phyloP scores from a whole-genome alignment of 1,140 invertebrate species.

The Himalopsyche phryganea region DNA sequence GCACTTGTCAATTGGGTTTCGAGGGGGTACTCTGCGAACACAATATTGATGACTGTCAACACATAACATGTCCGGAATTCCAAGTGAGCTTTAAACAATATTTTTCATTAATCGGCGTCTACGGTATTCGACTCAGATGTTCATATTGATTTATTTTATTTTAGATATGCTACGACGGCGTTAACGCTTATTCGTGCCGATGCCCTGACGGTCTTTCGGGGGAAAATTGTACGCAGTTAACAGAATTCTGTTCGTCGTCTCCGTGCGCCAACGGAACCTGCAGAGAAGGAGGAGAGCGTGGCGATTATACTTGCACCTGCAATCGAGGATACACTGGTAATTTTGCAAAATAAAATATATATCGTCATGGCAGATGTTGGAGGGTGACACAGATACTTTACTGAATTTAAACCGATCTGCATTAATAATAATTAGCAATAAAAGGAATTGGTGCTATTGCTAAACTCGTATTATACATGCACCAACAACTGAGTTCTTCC shows the following conservation, averaged over 20 bases:
- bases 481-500: too few species aligned
- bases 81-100: constrained; percentile 38
- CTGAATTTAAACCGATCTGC: too few species aligned
- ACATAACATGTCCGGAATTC: constrained; percentile 46
- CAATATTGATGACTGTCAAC: constrained; percentile 61
- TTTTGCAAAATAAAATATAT: too few species aligned
- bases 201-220: constrained; percentile 77
- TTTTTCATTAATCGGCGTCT: neutral
- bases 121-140: neutral
- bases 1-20: constrained; percentile 70
- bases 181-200: constrained; percentile 60
- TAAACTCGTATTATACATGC: too few species aligned
- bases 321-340: constrained; percentile 43
- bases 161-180: constrained; percentile 28
- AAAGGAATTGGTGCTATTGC: too few species aligned
- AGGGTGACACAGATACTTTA: too few species aligned
- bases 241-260: constrained; percentile 54
- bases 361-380: too few species aligned
- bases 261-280: constrained; percentile 58
- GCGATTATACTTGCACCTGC: constrained; percentile 59
- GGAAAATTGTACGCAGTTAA: constrained; percentile 58
- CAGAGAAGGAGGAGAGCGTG: constrained; percentile 43
- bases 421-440: too few species aligned
- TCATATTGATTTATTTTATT: neutral
- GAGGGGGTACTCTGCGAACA: constrained; percentile 74